Percentiles rank a stretch among this genome's conserved stretches.
phyloP scores from a whole-genome alignment of 2,888 invertebrate genomes.

The Thera obeliscata region DNA sequence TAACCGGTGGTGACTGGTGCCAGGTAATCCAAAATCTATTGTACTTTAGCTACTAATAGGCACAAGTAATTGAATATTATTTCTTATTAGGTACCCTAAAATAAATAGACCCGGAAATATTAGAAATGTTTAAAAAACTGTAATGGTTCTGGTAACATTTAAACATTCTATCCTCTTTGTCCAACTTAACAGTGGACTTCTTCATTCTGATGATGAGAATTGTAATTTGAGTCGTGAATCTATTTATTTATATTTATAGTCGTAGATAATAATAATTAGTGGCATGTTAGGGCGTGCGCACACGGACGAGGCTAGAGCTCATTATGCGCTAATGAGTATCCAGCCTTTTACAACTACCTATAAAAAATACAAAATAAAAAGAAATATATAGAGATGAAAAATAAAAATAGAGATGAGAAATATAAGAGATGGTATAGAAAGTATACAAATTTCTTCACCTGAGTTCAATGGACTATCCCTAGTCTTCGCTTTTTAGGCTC shows the following conservation, averaged over 20 bases:
- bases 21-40: background rate
- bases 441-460: background rate
- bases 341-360: constrained; percentile 22
- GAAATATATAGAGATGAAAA: too few relatives aligned
- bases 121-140: too few relatives aligned
- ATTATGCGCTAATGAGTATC: constrained; percentile 40
- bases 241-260: background rate
- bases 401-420: too few relatives aligned
- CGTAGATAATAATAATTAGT: constrained; percentile 27
- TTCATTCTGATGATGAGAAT: background rate
- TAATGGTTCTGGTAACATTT: too few relatives aligned
- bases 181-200: too few relatives aligned
- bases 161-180: too few relatives aligned
- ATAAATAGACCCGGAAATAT: too few relatives aligned
- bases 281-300: constrained; percentile 35
- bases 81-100: too few relatives aligned
- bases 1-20: background rate
- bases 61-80: too few relatives aligned
- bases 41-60: too few relatives aligned
- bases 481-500: background rate
- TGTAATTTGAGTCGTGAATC: background rate
- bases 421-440: too few relatives aligned
- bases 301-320: constrained; percentile 27
- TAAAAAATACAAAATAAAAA: too few relatives aligned
- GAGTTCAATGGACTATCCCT: background rate